phyloP scores from a whole-genome alignment of 2,888 invertebrate species.

The Fragum sueziense region DNA sequence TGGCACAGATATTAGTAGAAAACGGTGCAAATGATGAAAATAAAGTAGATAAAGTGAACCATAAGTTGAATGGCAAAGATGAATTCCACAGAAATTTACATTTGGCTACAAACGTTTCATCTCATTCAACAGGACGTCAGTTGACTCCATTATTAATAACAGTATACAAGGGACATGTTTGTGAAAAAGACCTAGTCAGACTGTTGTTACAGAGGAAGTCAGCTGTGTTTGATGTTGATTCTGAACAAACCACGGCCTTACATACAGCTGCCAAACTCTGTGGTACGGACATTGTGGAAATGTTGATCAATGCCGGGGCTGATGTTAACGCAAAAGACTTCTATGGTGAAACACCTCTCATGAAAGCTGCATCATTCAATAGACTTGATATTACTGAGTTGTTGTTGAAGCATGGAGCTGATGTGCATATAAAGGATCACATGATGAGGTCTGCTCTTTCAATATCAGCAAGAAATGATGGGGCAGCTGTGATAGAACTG shows the following conservation, averaged over 20 bases:
- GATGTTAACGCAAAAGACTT: constrained; percentile 48
- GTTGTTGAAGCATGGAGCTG: constrained; percentile 48
- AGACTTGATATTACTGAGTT: constrained; percentile 42
- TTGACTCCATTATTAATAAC: constrained; percentile 46
- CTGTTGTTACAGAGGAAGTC: constrained; percentile 44
- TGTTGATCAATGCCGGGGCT: constrained; percentile 43
- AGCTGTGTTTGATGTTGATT: constrained; percentile 48
- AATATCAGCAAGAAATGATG: constrained; percentile 47
- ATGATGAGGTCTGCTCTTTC: constrained; percentile 42
- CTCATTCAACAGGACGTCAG: background rate
- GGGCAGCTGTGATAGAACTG: constrained; percentile 37
- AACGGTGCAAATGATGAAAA: constrained; percentile 39
- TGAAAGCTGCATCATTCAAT: constrained; percentile 47
- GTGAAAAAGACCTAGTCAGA: constrained; percentile 34
- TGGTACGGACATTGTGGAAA: constrained; percentile 35
- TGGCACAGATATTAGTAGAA: constrained; percentile 44
- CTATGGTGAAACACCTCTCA: constrained; percentile 49
- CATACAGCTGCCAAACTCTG: constrained; percentile 49
- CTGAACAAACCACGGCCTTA: constrained; percentile 47
- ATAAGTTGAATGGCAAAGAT: background rate
- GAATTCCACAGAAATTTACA: background rate
- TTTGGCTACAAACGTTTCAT: background rate
- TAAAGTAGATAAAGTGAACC: background rate
- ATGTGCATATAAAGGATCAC: constrained; percentile 40
- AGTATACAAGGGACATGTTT: constrained; percentile 36